These are phyloP conservation scores for Trypoxylus dichotomus DNA, from an alignment of 1,140 invertebrate species.

Conservation along the genomic window DNA sequence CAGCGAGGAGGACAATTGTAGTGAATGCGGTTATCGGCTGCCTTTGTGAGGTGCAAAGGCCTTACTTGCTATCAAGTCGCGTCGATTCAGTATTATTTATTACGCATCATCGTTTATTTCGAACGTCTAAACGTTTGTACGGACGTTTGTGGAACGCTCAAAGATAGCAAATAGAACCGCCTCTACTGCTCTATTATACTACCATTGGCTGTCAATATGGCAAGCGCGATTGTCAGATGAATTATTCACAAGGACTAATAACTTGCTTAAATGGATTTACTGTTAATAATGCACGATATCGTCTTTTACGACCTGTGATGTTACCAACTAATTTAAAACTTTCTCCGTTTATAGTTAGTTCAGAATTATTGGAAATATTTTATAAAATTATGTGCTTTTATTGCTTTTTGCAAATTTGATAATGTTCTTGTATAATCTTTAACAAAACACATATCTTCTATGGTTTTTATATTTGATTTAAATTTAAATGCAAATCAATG, in stretches of 20 bases:
- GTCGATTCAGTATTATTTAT: not conserved
- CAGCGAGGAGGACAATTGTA: not conserved
- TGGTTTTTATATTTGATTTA: too few species aligned
- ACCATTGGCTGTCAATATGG: not conserved
- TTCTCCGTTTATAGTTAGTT: too few species aligned
- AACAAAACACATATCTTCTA: too few species aligned
- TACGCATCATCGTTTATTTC: not conserved
- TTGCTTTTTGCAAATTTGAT: too few species aligned
- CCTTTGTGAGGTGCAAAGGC: constrained; percentile 1
- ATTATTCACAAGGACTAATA: not conserved
- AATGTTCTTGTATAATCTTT: too few species aligned
- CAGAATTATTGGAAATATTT: too few species aligned
- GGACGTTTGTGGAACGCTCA: not conserved
- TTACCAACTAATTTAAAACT: too few species aligned
- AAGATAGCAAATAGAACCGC: not conserved
- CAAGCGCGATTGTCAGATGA: not conserved
- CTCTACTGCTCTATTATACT: not conserved
- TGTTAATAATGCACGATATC: not conserved
- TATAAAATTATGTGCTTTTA: too few species aligned
- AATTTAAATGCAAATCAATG: too few species aligned
- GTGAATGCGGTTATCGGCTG: not conserved
- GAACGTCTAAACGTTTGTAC: not conserved
- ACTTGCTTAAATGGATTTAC: not conserved
- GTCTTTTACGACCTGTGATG: too few species aligned
- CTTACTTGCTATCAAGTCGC: not conserved